phyloP scores from a whole-genome alignment of 2,888 invertebrate species.

The Coelopa pilipes region DNA sequence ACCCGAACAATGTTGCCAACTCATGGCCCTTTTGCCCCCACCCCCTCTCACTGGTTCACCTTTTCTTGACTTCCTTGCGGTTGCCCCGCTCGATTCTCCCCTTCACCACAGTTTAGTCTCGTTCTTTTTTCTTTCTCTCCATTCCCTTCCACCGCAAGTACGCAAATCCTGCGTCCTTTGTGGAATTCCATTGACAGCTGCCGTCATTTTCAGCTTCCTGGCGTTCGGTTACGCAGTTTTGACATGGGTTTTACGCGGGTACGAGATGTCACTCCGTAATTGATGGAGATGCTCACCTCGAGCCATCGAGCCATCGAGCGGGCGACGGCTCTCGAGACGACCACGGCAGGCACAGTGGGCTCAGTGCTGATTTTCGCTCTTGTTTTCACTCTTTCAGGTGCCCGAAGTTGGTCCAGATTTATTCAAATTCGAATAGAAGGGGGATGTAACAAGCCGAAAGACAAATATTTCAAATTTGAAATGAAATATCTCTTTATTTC shows the following conservation, averaged over 20 bases:
- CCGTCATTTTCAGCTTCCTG: conserved; percentile 20
- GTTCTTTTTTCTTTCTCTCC: neutral
- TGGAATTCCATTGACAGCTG: conserved; percentile 22
- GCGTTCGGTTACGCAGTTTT: conserved; percentile 17
- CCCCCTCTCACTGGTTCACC: too few species aligned
- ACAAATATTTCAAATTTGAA: too few species aligned
- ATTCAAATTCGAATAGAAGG: too few species aligned
- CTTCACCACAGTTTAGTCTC: neutral
- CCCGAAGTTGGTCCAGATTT: too few species aligned
- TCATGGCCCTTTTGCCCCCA: too few species aligned
- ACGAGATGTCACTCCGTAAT: conserved; percentile 21
- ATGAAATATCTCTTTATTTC: too few species aligned
- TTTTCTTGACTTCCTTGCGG: neutral
- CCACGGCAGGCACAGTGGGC: too few species aligned
- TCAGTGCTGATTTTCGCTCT: too few species aligned
- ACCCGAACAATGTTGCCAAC: too few species aligned
- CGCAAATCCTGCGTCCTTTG: neutral
- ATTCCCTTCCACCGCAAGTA: neutral
- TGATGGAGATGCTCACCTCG: conserved; percentile 17
- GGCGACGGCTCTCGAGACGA: too few species aligned
- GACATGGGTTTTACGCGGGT: conserved; percentile 27
- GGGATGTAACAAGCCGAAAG: too few species aligned
- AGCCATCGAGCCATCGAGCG: neutral
- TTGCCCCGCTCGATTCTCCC: neutral
- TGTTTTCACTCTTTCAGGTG: too few species aligned